A percentile compares a stretch with the other conserved stretches of the same genome.
Conservation (phyloP, 2,113 vertebrate species). For the Pelodiscus sinensis region DNA sequence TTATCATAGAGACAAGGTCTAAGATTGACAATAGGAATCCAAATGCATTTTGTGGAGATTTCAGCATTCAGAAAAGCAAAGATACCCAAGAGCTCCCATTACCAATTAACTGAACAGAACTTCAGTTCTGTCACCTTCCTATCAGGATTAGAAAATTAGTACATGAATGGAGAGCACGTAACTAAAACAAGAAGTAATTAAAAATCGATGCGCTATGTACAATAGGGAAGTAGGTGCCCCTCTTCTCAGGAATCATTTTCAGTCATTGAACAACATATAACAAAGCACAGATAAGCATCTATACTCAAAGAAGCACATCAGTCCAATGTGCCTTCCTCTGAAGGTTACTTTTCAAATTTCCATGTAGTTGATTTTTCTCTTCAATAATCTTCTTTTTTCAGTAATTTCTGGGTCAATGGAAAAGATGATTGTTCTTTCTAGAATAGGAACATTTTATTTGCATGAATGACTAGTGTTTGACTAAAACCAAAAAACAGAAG, state of each 20-base stretch:
- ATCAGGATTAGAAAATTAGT: neutral
- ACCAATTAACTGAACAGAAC: neutral
- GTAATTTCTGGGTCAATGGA: neutral
- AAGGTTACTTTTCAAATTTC: neutral
- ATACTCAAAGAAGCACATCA: neutral
- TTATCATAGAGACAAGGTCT: neutral
- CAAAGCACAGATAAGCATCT: neutral
- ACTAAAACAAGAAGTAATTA: neutral
- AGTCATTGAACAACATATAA: neutral
- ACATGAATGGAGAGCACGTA: neutral
- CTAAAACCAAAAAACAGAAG: neutral
- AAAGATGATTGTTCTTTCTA: rapidly evolving
- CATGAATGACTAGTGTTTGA: neutral
- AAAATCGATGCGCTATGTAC: neutral
- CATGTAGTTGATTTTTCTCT: neutral
- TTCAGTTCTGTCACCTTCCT: neutral
- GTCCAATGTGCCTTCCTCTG: neutral
- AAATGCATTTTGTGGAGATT: neutral
- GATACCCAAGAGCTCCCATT: neutral
- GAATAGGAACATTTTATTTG: neutral
- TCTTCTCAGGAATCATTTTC: neutral
- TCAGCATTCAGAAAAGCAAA: neutral
- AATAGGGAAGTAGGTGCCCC: neutral
- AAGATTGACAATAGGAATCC: neutral
- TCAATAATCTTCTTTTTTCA: neutral